phyloP scores from a whole-genome alignment of 2,797 vertebrate genomes.

The Choloepus didactylus region DNA sequence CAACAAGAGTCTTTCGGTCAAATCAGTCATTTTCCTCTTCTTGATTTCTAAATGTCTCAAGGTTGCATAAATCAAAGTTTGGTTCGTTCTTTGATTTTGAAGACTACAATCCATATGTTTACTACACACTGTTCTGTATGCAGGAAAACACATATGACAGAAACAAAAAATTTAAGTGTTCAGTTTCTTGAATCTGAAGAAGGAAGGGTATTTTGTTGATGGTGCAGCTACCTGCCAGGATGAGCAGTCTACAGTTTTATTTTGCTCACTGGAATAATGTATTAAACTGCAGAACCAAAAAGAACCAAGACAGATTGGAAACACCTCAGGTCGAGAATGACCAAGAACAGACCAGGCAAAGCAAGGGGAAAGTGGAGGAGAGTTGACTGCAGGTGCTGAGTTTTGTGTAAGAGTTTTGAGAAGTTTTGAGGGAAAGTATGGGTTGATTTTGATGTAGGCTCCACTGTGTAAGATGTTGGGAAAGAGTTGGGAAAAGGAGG shows the following conservation, averaged over 20 bases:
- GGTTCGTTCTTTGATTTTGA: conserved; percentile 39
- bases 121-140: not conserved
- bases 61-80: conserved; percentile 10
- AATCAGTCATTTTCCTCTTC: not conserved
- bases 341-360: not conserved
- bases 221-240: not conserved
- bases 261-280: not conserved
- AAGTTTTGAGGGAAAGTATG: not conserved
- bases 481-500: not conserved
- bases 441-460: not conserved
- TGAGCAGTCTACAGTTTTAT: not conserved
- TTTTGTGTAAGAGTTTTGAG: not conserved
- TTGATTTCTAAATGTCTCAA: conserved; percentile 36
- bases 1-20: conserved; percentile 1
- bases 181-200: not conserved
- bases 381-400: not conserved
- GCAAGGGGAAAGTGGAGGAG: not conserved
- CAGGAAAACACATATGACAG: not conserved
- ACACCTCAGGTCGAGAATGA: not conserved
- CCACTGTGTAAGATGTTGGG: not conserved
- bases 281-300: not conserved
- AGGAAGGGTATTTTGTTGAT: not conserved
- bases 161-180: not conserved
- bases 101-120: conserved; percentile 13
- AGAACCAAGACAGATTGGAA: not conserved